phyloP scores from a whole-genome alignment of 2,113 vertebrate species.

The Dolichotis patagonum region DNA sequence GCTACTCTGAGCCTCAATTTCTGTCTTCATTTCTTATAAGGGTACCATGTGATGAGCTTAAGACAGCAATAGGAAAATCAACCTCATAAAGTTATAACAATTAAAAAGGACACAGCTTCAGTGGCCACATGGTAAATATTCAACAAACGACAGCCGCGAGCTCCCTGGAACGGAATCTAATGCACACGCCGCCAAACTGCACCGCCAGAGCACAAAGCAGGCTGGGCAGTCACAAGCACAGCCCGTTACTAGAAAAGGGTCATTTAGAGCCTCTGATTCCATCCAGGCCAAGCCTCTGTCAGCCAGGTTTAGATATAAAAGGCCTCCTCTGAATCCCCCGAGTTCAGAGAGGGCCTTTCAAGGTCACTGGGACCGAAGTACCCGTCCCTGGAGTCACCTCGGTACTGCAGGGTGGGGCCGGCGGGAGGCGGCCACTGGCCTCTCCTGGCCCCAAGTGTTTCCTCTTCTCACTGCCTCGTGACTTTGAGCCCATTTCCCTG shows the following conservation, averaged over 20 bases:
- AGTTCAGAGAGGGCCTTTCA: neutral
- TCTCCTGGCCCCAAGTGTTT: neutral
- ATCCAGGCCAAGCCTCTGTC: neutral
- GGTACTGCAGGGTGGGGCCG: too few species aligned
- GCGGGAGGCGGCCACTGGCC: neutral
- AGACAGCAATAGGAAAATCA: neutral
- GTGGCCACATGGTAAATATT: neutral
- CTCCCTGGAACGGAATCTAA: neutral
- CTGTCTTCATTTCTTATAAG: neutral
- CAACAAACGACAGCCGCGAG: neutral
- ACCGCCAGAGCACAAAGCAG: neutral
- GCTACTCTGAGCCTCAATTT: neutral
- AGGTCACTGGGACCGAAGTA: neutral
- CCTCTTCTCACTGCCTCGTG: neutral
- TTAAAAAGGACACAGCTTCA: neutral
- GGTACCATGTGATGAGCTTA: neutral
- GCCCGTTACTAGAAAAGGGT: neutral
- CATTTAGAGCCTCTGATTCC: neutral
- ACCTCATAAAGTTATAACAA: neutral
- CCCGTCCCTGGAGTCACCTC: neutral
- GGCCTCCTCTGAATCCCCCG: neutral
- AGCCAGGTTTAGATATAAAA: neutral
- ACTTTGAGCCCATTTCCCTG: neutral
- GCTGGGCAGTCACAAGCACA: neutral
- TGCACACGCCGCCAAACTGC: neutral